Percentiles rank a stretch among this genome's conserved stretches.
Conservation (phyloP, 2,888 invertebrate species). For the Polyommatus iphigenia region DNA sequence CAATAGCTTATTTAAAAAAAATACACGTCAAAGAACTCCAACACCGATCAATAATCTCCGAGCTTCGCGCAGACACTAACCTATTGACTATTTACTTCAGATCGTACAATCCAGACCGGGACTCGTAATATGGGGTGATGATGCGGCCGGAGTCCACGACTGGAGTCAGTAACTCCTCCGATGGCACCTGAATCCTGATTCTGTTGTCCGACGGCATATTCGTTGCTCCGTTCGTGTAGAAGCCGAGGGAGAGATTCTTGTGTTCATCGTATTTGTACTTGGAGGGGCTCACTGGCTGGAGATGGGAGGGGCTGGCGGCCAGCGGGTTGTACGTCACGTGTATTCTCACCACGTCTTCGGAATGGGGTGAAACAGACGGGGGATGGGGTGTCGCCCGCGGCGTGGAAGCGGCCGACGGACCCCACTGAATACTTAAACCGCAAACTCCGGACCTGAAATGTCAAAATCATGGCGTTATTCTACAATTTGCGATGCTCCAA, state of each 20-base stretch:
- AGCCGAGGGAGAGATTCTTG: constrained; percentile 66
- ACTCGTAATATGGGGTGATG: constrained; percentile 65
- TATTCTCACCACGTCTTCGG: constrained; percentile 86
- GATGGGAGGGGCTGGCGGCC: constrained; percentile 75
- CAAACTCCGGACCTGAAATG: constrained; percentile 72
- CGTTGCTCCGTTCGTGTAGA: constrained; percentile 79
- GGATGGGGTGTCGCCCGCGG: constrained; percentile 84
- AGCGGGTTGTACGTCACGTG: constrained; percentile 86
- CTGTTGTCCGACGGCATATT: constrained; percentile 82
- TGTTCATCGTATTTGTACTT: constrained; percentile 66
- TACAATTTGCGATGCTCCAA: background rate
- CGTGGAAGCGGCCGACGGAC: constrained; percentile 80
- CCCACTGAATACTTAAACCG: constrained; percentile 76
- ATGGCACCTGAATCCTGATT: constrained; percentile 86
- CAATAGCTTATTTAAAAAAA: background rate
- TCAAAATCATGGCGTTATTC: background rate
- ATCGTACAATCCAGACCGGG: constrained; percentile 68
- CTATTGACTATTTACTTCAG: constrained; percentile 52
- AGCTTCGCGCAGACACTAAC: background rate
- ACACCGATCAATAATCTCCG: background rate
- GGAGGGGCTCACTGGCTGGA: constrained; percentile 72
- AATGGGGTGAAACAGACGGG: constrained; percentile 81
- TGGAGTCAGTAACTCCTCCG: constrained; percentile 84
- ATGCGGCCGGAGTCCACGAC: constrained; percentile 82
- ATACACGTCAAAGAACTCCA: background rate